Conservation (phyloP, 2,797 vertebrate species). For the Chiroxiphia lanceolata region DNA sequence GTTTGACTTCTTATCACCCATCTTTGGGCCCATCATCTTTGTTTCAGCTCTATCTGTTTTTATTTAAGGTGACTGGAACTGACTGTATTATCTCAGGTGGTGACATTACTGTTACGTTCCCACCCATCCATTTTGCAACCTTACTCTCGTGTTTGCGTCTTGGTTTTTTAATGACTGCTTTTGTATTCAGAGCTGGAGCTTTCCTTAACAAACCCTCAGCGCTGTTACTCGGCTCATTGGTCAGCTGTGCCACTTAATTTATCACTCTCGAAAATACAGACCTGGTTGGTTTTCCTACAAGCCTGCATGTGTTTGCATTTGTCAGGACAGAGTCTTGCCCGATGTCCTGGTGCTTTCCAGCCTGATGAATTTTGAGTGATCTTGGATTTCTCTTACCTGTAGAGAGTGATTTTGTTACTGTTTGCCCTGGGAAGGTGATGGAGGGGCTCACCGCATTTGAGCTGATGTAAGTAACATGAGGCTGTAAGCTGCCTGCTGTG, state of each 20-base stretch:
- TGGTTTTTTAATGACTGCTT: not conserved
- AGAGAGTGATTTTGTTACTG: not conserved
- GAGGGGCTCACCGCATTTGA: fast-evolving
- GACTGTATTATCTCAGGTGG: not conserved
- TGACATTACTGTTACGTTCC: not conserved
- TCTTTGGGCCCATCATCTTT: not conserved
- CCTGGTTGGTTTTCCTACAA: not conserved
- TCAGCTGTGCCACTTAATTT: not conserved
- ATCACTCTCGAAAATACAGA: not conserved
- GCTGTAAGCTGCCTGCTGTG: not conserved
- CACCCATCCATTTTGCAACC: not conserved
- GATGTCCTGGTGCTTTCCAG: not conserved
- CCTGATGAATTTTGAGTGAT: not conserved
- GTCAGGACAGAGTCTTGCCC: not conserved
- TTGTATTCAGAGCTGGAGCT: not conserved
- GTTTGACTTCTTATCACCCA: not conserved
- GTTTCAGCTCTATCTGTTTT: not conserved
- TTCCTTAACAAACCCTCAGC: not conserved
- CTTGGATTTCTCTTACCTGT: not conserved
- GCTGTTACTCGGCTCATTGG: not conserved
- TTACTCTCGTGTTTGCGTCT: not conserved
- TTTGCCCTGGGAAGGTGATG: not conserved
- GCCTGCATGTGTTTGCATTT: not conserved
- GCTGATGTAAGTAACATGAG: not conserved
- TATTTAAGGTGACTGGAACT: conserved; percentile 3